Percentiles rank a stretch among this genome's conserved stretches.
phyloP scores from a whole-genome alignment of 1,140 invertebrate genomes.

The Drosophila hydei region DNA sequence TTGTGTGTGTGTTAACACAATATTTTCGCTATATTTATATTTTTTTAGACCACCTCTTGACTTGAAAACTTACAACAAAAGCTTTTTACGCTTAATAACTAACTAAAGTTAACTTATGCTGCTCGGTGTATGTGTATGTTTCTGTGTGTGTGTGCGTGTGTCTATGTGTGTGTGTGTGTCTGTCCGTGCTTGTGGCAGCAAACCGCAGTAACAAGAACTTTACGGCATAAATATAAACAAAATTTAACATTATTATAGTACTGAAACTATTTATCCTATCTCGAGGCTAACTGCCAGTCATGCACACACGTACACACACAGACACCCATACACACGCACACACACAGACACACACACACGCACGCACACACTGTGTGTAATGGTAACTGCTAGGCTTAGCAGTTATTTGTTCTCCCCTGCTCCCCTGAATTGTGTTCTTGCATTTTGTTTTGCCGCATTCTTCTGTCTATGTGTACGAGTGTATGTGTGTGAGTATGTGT shows the following conservation, averaged over 20 bases:
- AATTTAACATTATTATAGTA: slow-evolving; percentile 18
- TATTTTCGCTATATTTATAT: slow-evolving; percentile 13
- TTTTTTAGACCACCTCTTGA: slow-evolving; percentile 30
- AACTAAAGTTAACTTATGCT: slow-evolving; percentile 45
- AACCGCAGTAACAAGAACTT: slow-evolving; percentile 11
- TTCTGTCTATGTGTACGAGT: neutral
- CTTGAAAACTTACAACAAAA: slow-evolving; percentile 41
- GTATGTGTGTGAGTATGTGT: neutral
- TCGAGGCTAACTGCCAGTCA: neutral
- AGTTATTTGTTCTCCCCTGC: neutral
- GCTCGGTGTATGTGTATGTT: slow-evolving; percentile 20
- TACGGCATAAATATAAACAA: slow-evolving; percentile 8
- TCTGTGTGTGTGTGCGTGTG: neutral
- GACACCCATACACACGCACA: neutral
- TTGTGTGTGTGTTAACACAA: slow-evolving; percentile 5
- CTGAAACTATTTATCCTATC: slow-evolving; percentile 1
- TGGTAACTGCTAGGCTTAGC: neutral
- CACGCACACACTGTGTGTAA: neutral
- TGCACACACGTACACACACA: too few relatives aligned
- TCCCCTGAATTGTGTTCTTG: neutral
- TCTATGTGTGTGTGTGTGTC: neutral
- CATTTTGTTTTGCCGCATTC: slow-evolving; percentile 12
- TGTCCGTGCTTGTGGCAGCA: neutral
- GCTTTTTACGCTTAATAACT: slow-evolving; percentile 22
- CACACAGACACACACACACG: neutral